phyloP scores from a whole-genome alignment of 2,113 vertebrate genomes.

The Bucco capensis region DNA sequence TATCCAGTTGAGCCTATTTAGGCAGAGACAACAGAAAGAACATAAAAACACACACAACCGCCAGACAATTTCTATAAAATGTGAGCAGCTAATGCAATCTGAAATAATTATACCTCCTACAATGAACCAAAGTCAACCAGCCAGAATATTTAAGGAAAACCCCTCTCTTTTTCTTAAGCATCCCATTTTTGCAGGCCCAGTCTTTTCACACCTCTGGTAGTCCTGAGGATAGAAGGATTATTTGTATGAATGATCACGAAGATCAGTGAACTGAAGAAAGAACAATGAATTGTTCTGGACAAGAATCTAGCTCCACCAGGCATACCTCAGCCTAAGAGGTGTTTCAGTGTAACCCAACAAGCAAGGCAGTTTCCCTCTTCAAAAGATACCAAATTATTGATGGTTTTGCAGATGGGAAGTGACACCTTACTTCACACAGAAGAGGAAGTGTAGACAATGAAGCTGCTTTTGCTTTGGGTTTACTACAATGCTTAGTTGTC shows the following conservation, averaged over 20 bases:
- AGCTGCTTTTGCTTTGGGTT: neutral
- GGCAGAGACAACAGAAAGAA: neutral
- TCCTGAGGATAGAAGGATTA: neutral
- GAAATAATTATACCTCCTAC: neutral
- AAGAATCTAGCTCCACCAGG: neutral
- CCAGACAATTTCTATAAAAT: neutral
- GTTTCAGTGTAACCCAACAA: neutral
- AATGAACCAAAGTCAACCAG: neutral
- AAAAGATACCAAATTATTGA: neutral
- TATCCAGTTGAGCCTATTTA: neutral
- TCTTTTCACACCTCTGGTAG: neutral
- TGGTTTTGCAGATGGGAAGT: neutral
- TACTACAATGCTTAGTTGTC: neutral
- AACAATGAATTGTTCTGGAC: neutral
- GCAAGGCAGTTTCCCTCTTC: neutral
- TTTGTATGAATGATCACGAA: neutral
- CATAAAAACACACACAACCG: neutral
- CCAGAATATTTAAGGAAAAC: neutral
- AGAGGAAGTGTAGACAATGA: neutral
- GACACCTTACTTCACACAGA: neutral
- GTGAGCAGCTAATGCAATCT: neutral
- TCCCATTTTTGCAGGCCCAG: neutral
- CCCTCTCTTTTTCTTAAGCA: neutral
- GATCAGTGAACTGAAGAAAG: neutral
- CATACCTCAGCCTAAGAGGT: neutral